Base-by-base conservation (phyloP, 2,797 vertebrate species). In the Hephaestus fuliginosus region DNA sequence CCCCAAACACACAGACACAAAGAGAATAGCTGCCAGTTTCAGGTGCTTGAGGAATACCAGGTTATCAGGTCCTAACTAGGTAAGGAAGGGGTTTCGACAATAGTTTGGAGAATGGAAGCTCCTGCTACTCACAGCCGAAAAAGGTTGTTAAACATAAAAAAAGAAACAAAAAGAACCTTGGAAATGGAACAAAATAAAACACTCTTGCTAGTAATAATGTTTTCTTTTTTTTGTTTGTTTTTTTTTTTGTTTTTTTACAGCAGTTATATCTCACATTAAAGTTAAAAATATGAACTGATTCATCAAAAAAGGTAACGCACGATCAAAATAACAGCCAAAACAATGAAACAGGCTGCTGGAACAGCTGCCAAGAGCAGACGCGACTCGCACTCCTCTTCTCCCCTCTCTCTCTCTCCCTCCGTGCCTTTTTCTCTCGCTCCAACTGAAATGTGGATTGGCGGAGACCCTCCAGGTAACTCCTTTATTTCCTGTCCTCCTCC, bases 21-120 rank as follows among this genome's bases (percentile, higher is more conserved):
- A 88, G 84, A 84, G 84, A 95, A 95, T 96, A 96, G 96, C 96
- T 96, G 95, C 96, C 96, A 95, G 93, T 94, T 93, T 94, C 86
- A 92, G 90, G 91, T 93, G 92, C 86, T 92, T 92, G 92, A 94
- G 94, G 93, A 91, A 92, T 87, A 93, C 85, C 80, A 92, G 93
- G 88, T 90, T 92, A 91, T 91, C 92, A 92, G 93, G 90, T 93
- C 92, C 91, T 91, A 91, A 88, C 89, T 88, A 78, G 44, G 73
- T 85, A 90, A 85, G 89, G 87, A 90, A 88, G 87, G 89, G 92
- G 86, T 64, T 76, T 92, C 51, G 85, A 93, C 76, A 39, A 92
- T 67, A 84, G 89, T 89, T 93, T 88, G 86, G 90, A 92, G 90
- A 92, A 87, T 88, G 90, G 89, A 94, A 93, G 92, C 93, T 94